Base-by-base conservation (phyloP, 2,797 vertebrate genomes). In the Synaphobranchus kaupii region DNA sequence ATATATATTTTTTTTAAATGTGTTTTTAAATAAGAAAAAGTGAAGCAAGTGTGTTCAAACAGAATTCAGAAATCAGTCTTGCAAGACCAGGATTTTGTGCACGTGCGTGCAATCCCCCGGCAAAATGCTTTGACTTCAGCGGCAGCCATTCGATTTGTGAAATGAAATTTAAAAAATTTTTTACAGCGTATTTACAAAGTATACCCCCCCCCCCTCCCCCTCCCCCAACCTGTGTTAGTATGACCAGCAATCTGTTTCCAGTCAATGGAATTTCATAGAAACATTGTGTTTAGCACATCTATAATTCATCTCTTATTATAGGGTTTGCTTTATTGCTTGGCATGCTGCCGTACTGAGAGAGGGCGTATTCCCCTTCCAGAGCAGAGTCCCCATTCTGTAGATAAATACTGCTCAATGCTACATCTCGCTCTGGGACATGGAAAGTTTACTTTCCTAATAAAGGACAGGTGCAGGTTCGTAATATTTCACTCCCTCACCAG, bases 381-480 rank as follows among this genome's bases (percentile, higher is more conserved):
- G 82, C 85, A 56, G 84, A 84, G 60, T 81, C 66, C 83, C 85
- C 78, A 84, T 71, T 84, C 89, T 86, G 56, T 84, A 78, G 84
- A 86, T 87, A 84, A 90, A 87, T 87, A 86, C 56, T 63, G 50
- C 71, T 28, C 68, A 34, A 50, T 87, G 39, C 86, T 63, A 56
- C 47, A 25, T 54, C 86, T 54, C 4, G 15, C 52, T 56, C 56
- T 20, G 84, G 88, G 88, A 71, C 47, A 86, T 83, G 86, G 66
- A 81, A 80, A 87, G 86, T 85, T 86, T 87, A 84, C 82, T 86
- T 84, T 87, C 84, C 81, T 90, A 90, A 90, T 90, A 87, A 90
- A 88, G 89, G 84, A 87, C 87, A 89, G 87, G 87, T 89, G 90
- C 82, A 66, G 28, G 25, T 80, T 52, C 54, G 25, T 82, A 31